Evolutionary conservation across 2,888 invertebrate genomes (phyloP).

Genomic region (Rhagium mordax): DNA sequence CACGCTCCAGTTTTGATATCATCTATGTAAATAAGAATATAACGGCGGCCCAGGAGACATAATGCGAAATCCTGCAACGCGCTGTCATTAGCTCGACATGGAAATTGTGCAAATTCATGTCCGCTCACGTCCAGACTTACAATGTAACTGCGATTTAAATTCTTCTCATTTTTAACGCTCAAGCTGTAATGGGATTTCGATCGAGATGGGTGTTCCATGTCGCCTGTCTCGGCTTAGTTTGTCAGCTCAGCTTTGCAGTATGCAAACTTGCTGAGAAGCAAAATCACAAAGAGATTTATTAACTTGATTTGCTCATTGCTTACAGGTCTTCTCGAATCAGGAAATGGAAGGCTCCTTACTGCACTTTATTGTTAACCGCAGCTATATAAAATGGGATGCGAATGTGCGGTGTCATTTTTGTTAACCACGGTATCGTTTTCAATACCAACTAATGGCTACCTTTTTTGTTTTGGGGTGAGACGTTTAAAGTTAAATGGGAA

Average conservation of each 20-base stretch:
- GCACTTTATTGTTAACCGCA: not conserved
- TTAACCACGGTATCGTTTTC: not conserved
- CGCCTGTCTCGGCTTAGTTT: conserved; percentile 62
- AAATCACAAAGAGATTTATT: conserved; percentile 51
- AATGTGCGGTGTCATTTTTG: not conserved
- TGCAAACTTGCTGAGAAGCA: conserved; percentile 52
- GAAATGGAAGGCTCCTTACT: conserved; percentile 23
- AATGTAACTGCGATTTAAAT: conserved; percentile 61
- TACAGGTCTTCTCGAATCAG: conserved; percentile 18
- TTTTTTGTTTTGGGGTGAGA: too few relatives aligned
- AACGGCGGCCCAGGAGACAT: conserved; percentile 24
- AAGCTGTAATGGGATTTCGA: conserved; percentile 63
- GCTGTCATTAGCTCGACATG: conserved; percentile 41
- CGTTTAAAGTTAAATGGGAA: too few relatives aligned
- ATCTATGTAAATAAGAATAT: conserved; percentile 46
- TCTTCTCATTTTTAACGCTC: conserved; percentile 63
- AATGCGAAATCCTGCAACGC: conserved; percentile 23
- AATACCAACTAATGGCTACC: not conserved
- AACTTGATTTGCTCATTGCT: conserved; percentile 40
- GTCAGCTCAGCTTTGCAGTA: conserved; percentile 59
- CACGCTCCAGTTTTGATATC: conserved; percentile 52
- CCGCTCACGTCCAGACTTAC: conserved; percentile 47
- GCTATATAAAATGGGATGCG: not conserved
- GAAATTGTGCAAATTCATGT: conserved; percentile 54
- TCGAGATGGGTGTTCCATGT: conserved; percentile 66